Percentiles rank a stretch among this genome's conserved stretches.
These are phyloP conservation scores for Diplogasteroides magnus DNA, from an alignment of 1,140 invertebrate genomes.

Conservation along the genomic window DNA sequence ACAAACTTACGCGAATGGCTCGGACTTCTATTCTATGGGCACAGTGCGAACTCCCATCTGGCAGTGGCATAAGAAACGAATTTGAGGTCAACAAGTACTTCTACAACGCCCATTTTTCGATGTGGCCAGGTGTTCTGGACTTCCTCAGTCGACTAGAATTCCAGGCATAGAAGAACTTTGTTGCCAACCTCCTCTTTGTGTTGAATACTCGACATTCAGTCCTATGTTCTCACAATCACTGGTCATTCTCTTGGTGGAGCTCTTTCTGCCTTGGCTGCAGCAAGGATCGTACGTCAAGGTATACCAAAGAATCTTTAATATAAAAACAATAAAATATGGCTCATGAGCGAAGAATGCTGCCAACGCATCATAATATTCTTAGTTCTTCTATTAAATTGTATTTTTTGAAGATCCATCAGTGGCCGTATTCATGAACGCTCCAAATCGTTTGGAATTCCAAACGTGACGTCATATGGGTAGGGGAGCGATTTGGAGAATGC, in stretches of 20 bases:
- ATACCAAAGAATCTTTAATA: no score
- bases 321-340: no score
- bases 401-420: no score
- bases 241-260: slow-evolving; percentile 36
- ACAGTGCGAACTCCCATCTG: slow-evolving; percentile 5
- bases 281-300: slow-evolving; percentile 22
- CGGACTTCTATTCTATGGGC: slow-evolving; percentile 33
- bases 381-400: no score
- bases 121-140: slow-evolving; percentile 28
- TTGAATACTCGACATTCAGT: slow-evolving; percentile 19
- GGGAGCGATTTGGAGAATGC: no score
- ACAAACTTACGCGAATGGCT: slow-evolving; percentile 18
- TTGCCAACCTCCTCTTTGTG: no score
- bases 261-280: slow-evolving; percentile 28
- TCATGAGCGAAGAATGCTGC: no score
- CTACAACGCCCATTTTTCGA: slow-evolving; percentile 23
- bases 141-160: slow-evolving; percentile 17
- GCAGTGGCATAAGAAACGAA: neutral
- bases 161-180: no score
- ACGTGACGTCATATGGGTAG: no score
- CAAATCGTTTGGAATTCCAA: no score
- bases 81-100: slow-evolving; percentile 32
- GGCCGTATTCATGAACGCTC: no score
- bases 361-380: no score
- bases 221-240: slow-evolving; percentile 28